Percentiles rank a stretch among this genome's conserved stretches.
Evolutionary conservation across 1,140 invertebrate genomes (phyloP).

Genomic region (Pomacea maculata): DNA sequence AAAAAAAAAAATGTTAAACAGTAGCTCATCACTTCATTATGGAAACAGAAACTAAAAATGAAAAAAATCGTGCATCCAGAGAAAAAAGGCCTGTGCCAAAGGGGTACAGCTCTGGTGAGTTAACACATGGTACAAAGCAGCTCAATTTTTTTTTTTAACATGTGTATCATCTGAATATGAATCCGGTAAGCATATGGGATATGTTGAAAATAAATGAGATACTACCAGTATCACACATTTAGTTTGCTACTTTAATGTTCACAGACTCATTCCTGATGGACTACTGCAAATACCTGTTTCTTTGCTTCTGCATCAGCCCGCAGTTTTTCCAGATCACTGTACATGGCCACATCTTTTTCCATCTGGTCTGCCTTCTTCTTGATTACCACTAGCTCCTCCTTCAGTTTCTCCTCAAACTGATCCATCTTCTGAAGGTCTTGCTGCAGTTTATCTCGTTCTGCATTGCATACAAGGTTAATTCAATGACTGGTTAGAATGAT

Average conservation of each 20-base stretch:
- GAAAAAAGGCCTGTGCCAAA: too few relatives aligned
- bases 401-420: constrained; percentile 71
- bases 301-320: constrained; percentile 67
- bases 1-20: not conserved
- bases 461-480: not conserved
- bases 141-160: too few relatives aligned
- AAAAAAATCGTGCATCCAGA: too few relatives aligned
- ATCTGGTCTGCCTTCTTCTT: constrained; percentile 68
- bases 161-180: too few relatives aligned
- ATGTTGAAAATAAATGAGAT: not conserved
- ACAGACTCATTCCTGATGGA: too few relatives aligned
- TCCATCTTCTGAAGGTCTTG: constrained; percentile 69
- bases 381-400: constrained; percentile 66
- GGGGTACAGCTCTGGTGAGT: too few relatives aligned
- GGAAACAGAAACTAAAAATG: too few relatives aligned
- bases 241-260: not conserved
- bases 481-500: too few relatives aligned
- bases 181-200: too few relatives aligned
- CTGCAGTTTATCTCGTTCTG: constrained; percentile 69
- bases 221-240: not conserved
- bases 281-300: constrained; percentile 51
- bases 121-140: too few relatives aligned
- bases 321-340: constrained; percentile 67
- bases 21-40: too few relatives aligned
- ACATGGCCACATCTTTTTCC: constrained; percentile 67